phyloP scores from a whole-genome alignment of 2,113 vertebrate genomes.

The Megalops atlanticus region DNA sequence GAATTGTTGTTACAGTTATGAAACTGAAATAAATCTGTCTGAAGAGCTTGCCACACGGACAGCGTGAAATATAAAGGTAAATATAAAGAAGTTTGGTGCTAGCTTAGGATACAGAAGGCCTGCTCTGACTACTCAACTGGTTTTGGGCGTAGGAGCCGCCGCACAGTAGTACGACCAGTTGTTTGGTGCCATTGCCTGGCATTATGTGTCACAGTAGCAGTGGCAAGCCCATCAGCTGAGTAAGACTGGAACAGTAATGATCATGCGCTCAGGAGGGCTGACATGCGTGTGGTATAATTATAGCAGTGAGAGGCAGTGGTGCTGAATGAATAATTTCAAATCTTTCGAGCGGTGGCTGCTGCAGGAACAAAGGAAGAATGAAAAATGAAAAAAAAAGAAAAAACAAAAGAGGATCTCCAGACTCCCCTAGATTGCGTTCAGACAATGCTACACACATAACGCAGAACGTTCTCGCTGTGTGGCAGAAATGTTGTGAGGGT shows the following conservation, averaged over 20 bases:
- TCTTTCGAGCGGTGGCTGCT: slow-evolving; percentile 16
- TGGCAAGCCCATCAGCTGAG: slow-evolving; percentile 21
- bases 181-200: background rate
- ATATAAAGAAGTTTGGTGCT: background rate
- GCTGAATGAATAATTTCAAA: slow-evolving; percentile 26
- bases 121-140: background rate
- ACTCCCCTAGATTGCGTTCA: background rate
- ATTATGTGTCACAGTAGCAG: slow-evolving; percentile 8
- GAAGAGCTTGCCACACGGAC: background rate
- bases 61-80: too few relatives aligned
- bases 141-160: background rate
- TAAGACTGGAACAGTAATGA: slow-evolving; percentile 20
- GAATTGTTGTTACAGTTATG: background rate
- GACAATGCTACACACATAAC: background rate
- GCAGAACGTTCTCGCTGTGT: background rate
- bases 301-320: slow-evolving; percentile 13
- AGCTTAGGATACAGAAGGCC: background rate
- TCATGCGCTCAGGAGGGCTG: slow-evolving; percentile 28
- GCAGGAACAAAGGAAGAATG: background rate
- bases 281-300: slow-evolving; percentile 39
- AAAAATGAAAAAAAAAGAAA: background rate
- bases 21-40: background rate
- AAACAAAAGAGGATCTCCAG: background rate
- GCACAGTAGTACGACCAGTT: background rate
- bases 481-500: background rate